Conservation (phyloP, 2,888 invertebrate genomes). For the Trichogramma evanescens region DNA sequence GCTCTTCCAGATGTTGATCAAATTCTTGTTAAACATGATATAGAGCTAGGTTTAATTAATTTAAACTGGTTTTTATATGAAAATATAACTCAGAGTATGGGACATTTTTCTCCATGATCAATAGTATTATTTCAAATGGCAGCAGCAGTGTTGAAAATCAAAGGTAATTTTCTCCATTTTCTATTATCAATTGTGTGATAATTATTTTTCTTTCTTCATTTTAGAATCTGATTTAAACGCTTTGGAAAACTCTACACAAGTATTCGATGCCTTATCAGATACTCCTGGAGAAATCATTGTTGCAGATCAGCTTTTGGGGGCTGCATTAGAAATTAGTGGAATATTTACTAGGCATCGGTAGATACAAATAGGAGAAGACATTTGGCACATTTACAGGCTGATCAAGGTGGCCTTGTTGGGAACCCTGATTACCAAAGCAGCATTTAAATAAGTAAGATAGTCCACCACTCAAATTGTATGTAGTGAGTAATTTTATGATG, state of each 20-base stretch:
- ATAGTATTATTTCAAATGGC: too few relatives aligned
- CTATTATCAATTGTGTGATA: too few relatives aligned
- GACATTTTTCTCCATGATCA: too few relatives aligned
- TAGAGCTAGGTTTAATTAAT: too few relatives aligned
- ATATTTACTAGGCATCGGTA: constrained; percentile 74
- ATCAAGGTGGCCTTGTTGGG: constrained; percentile 86
- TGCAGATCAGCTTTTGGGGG: constrained; percentile 77
- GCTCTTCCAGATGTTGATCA: too few relatives aligned
- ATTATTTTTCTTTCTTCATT: too few relatives aligned
- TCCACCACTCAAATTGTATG: background rate
- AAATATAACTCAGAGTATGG: too few relatives aligned
- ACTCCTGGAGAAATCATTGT: constrained; percentile 91
- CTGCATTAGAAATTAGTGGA: constrained; percentile 68
- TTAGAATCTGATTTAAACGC: too few relatives aligned
- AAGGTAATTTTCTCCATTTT: too few relatives aligned
- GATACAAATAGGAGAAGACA: constrained; percentile 88
- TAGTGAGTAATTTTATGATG: background rate
- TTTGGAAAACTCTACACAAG: constrained; percentile 92
- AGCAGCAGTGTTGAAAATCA: too few relatives aligned
- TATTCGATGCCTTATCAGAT: constrained; percentile 94
- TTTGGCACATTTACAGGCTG: constrained; percentile 92
- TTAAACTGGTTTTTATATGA: too few relatives aligned
- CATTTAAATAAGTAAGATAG: constrained; percentile 60
- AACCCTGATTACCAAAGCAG: constrained; percentile 94
- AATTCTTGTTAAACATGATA: too few relatives aligned